Evolutionary conservation across 64 coral and sea anemone species (phyloP), one percentile per base, ranked within the genome.

Genomic region (Montipora efflorescens): DNA sequence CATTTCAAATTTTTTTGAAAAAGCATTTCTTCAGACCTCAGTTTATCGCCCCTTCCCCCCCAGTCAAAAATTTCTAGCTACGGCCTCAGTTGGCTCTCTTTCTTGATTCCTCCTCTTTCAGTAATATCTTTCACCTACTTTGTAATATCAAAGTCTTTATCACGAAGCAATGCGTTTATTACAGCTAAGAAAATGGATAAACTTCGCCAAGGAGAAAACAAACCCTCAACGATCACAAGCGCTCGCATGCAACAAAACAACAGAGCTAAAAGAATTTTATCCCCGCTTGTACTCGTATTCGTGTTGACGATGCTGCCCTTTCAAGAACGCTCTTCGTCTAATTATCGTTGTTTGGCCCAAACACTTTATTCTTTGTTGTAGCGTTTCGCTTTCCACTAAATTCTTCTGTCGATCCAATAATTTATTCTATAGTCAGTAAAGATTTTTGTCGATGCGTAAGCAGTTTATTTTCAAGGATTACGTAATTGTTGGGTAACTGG

Each of bases 211-310:
- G 8, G 28, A 73, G 44, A n/a, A 22, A 53, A 58, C 7, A 84
- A 36, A n/a, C 19, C 8, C 1, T 16, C 8, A 3, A n/a, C 8
- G 0, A 9, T 69, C 36, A 51, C 48, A 46, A 47, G 64, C 43
- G 67, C 16, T 28, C 77, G 80, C 61, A 28, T 91, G 16, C 48
- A 70, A 1, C 95, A 94, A 6, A 96, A 94, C 76, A 86, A 75
- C 19, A 77, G 87, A 9, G 92, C 92, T 18, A 96, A 96, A n/a
- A 94, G 74, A 48, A 94, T 96, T 44, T 59, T 96, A 44, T 94
- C 95, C 0, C 95, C 95, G 7, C 82, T 96, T 21, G 95, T 91
- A 23, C 19, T 94, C 9, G 47, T 94, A 5, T 96, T 96, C 49
- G 87, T 75, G 0, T 47, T 96, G 0, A 76, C 91, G 3, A 96